Evolutionary conservation across 2,113 vertebrate species (phyloP), one percentile per base, ranked within the genome.

Genomic region (Raja brachyura): DNA sequence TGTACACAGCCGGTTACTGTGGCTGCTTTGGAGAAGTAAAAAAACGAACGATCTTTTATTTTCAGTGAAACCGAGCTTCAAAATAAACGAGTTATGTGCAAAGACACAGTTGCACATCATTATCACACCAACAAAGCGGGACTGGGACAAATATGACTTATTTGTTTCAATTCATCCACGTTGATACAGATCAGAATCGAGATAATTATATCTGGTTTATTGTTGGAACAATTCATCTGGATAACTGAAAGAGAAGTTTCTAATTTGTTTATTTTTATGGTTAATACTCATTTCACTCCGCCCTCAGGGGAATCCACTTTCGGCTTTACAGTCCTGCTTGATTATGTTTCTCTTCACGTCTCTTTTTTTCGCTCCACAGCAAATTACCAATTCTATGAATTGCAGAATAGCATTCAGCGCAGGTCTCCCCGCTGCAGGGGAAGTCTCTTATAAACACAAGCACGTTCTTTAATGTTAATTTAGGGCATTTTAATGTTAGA

Each of bases 341-440:
- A 97, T 97, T 97, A 97, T 97, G 97, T 97, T 97, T 97, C 97
- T 96, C 96, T 97, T 97, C 97, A 97, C 97, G 97, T 97, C 97
- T 28, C 59, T 63, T 83, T 81, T 48, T n/a, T 97, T 97, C 97
- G 97, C 97, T 97, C 97, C 97, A 97, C 97, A 97, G 97, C 97
- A 97, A 97, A 97, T 97, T 97, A 97, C 97, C 97, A 97, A 97
- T 97, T 97, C 97, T 97, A 97, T 97, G 97, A 97, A 97, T 97
- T 97, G 97, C 97, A 97, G 97, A 97, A 97, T 96, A 97, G 97
- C 66, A 92, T 92, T 73, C 88, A 39, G 20, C 22, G 63, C 61
- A 48, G 66, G 88, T 92, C 63, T 73, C 88, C 66, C 66, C 68
- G 88, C 83, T 88, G 83, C 83, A 88, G 83, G 83, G 83, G 59